Conservation (phyloP, 1,140 invertebrate genomes). For the Parapsyche elsis region DNA sequence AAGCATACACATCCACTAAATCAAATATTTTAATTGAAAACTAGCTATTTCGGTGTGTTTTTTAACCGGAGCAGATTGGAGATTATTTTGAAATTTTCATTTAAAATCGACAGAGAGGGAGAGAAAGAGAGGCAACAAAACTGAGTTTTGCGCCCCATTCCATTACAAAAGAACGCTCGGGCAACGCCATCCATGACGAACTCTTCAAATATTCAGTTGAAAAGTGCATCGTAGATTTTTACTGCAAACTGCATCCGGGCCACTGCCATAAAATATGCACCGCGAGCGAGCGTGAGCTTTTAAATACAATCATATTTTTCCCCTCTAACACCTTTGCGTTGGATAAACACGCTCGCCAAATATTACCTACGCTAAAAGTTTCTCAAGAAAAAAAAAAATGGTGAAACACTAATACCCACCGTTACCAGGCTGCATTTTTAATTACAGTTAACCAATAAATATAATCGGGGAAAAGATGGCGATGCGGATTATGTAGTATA, state of each 20-base stretch:
- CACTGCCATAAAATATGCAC: slow-evolving; percentile 30
- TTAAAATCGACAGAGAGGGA: slow-evolving; percentile 22
- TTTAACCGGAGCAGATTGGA: neutral
- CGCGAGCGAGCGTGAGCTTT: slow-evolving; percentile 19
- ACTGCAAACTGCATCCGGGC: slow-evolving; percentile 36
- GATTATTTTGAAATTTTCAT: slow-evolving; percentile 35
- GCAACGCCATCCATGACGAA: slow-evolving; percentile 44
- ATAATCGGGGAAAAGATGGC: no score
- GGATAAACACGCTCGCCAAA: neutral
- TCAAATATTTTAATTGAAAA: no score
- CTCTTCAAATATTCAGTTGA: slow-evolving; percentile 47
- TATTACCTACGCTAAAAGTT: neutral
- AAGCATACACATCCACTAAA: no score
- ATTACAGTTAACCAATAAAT: no score
- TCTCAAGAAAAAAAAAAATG: no score
- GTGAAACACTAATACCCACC: no score
- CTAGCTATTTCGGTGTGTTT: no score
- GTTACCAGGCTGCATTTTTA: no score
- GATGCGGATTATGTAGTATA: no score
- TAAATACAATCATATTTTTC: slow-evolving; percentile 37
- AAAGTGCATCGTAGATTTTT: slow-evolving; percentile 41
- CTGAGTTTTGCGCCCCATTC: slow-evolving; percentile 26
- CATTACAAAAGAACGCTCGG: slow-evolving; percentile 29
- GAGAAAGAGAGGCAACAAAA: slow-evolving; percentile 15
- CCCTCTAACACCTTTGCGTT: neutral